Evolutionary conservation across 2,888 invertebrate genomes (phyloP), one percentile per base, ranked within the genome.

Genomic region (Spodoptera exigua): DNA sequence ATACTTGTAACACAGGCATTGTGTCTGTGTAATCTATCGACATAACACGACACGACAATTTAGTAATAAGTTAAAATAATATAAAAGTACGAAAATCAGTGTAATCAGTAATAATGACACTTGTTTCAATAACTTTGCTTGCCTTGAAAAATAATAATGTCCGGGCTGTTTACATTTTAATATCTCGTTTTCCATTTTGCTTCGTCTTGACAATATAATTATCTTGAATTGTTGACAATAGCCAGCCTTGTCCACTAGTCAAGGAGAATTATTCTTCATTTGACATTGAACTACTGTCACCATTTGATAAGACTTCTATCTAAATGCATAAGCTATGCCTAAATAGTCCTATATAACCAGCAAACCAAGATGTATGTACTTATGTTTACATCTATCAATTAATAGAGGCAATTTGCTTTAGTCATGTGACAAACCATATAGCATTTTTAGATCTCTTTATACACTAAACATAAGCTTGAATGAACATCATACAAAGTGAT

Each of bases 241-340:
- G 57, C 21, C 44, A 76, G 74, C 79, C 82, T 84, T 82, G 80
- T 76, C 58, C 59, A 58, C 40, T 56, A 70, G 74, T 83, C 81
- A 81, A 80, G 80, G 79, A 74, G 63, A 78, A 69, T 67, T 55
- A 47, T 21, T 62, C 53, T 76, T 68, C 48, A 69, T 70, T 70
- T 82, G 79, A 83, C 87, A 82, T 83, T 87, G 84, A 84, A 81
- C 82, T 70, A 61, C 63, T 80, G 69, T 72, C 51, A 61, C 54
- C 55, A 39, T 64, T 65, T 71, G 74, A 76, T 76, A 76, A 76
- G 57, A 56, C 45, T 41, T n/a, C 48, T 34, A 21, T 43, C 35
- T 60, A 40, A 16, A 63, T 55, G 45, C 47, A 39, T 46, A 17
- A 41, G 40, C 35, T 65, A 52, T 49, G 21, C 51, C 35, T 57